phyloP scores from a whole-genome alignment of 2,888 invertebrate species.

The Plagodis pulveraria region DNA sequence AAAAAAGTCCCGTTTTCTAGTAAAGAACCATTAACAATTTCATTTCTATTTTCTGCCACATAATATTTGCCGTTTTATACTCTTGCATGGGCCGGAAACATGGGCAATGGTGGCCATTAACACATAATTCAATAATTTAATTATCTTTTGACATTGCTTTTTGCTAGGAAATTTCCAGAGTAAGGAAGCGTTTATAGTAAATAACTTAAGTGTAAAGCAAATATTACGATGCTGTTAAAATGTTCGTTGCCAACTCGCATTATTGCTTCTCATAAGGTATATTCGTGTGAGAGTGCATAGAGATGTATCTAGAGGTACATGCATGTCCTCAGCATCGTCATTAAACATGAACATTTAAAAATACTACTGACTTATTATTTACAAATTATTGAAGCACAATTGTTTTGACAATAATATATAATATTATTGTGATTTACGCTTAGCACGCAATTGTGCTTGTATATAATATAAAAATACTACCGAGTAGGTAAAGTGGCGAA shows the following conservation, averaged over 20 bases:
- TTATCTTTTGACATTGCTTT: constrained; percentile 10
- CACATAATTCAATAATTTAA: constrained; percentile 1
- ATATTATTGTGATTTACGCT: no score
- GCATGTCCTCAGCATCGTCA: no score
- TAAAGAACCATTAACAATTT: background rate
- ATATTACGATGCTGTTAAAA: constrained; percentile 15
- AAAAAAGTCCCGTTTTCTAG: background rate
- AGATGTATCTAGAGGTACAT: no score
- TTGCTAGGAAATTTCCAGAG: constrained; percentile 16
- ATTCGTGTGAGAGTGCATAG: background rate
- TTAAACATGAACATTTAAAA: no score
- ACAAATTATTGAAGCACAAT: no score
- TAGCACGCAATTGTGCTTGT: no score
- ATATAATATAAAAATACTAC: no score
- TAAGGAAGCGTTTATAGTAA: constrained; percentile 18
- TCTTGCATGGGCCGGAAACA: constrained; percentile 1
- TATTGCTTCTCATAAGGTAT: constrained; percentile 1
- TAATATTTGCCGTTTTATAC: background rate
- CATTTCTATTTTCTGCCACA: background rate
- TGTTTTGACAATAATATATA: no score
- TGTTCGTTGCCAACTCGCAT: constrained; percentile 4
- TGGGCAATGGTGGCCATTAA: constrained; percentile 6
- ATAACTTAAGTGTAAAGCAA: constrained; percentile 16
- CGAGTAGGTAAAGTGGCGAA: no score
- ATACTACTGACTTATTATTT: no score